Evolutionary conservation across 2,888 invertebrate genomes (phyloP), one percentile per base, ranked within the genome.

Genomic region (Drosophila tripunctata): DNA sequence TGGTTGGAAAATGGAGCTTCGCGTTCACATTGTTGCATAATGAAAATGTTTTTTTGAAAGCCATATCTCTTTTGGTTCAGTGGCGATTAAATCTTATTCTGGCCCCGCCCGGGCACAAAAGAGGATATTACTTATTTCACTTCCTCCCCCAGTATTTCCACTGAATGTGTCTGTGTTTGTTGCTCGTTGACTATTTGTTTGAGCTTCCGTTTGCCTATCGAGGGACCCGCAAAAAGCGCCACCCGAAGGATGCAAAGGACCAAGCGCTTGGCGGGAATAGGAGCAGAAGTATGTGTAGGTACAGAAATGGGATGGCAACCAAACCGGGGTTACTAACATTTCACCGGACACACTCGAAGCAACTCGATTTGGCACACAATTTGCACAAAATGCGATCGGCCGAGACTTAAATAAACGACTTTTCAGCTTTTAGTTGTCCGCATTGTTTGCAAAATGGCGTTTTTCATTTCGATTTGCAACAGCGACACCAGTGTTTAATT

Each of bases 71-170:
- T 45, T 40, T 14, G 30, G 30, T 64, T 51, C 47, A 43, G 38
- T 58, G 66, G 66, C 78, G 87, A 83, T 83, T 86, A 71, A 86
- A 83, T 82, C 70, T 77, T 58, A 47, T 67, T 41, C 60, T 58
- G 55, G 64, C 48, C 70, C 54, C 64, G 67, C 58, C 72, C 65
- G 22, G 36, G 12, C 44, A 41, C 61, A 56, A 67, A 62, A 67
- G 60, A 79, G 75, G 72, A 79, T 81, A 81, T 81, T 75, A 73
- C 70, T 55, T 64, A 44, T 48, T 51, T 40, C 33, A 40, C 43
- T 30, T 24, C 17, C n/a, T 14, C 60, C 44, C 50, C 44, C 40
- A 36, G 36, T 22, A 51, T 40, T 30, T 55, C 41, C 60, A 2
- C 3, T 35, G 8, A 30, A 10, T 41, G 22, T 68, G 24, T 52